Conservation (phyloP, 2,888 invertebrate genomes). For the Chaetoderma sp. region DNA sequence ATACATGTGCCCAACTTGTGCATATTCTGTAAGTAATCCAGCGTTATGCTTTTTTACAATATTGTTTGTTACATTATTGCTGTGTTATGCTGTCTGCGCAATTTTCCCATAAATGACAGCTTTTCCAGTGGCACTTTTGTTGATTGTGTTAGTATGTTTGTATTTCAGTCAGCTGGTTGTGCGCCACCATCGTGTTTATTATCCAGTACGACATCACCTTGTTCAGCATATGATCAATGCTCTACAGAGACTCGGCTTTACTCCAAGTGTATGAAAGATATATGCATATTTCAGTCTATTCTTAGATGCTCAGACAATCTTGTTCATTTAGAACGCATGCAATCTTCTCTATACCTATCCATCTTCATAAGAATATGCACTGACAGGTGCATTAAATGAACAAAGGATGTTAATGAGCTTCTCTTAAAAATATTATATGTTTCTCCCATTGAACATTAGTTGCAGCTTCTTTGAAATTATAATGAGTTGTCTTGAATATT, state of each 20-base stretch:
- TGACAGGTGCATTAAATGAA: no score
- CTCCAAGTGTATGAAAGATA: conserved; percentile 57
- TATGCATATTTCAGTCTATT: no score
- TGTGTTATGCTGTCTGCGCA: background rate
- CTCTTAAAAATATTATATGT: no score
- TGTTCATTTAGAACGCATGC: no score
- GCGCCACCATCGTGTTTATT: conserved; percentile 96
- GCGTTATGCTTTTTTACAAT: no score
- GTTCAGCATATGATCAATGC: conserved; percentile 95
- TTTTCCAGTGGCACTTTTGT: background rate
- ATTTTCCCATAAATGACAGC: background rate
- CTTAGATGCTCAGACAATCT: no score
- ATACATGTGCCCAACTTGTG: conserved; percentile 93
- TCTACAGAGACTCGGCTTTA: conserved; percentile 88
- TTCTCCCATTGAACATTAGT: no score
- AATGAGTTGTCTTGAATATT: no score
- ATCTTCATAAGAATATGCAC: no score
- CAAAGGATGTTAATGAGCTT: no score
- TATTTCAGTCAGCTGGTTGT: conserved; percentile 83
- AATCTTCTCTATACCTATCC: background rate
- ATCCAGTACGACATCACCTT: conserved; percentile 93
- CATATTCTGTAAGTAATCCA: conserved; percentile 82
- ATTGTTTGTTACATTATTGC: background rate
- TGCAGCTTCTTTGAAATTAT: no score
- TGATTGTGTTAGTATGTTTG: background rate